These are phyloP conservation scores for Brienomyrus longianalis DNA, from an alignment of 2,113 vertebrate genomes.

Conservation along the genomic window DNA sequence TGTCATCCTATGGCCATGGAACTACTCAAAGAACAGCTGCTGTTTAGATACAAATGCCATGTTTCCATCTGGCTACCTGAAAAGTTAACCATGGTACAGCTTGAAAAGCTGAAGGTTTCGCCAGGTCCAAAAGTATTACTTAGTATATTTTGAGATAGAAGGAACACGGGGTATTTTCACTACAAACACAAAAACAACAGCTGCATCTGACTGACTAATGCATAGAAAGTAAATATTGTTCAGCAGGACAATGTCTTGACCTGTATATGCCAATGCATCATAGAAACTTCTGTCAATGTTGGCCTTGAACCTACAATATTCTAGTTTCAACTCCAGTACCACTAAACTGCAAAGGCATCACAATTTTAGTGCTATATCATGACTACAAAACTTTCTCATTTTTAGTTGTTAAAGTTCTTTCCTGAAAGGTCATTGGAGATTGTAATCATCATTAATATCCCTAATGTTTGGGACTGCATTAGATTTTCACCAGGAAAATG, in stretches of 20 bases:
- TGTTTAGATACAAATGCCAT: not conserved
- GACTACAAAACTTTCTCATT: not conserved
- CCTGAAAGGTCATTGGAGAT: not conserved
- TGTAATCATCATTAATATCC: not conserved
- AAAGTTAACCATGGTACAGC: not conserved
- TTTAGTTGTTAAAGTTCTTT: not conserved
- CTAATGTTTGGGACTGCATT: not conserved
- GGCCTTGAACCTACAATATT: not conserved
- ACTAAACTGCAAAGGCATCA: not conserved
- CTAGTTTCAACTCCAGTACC: not conserved
- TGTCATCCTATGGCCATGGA: not conserved
- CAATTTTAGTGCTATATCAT: not conserved
- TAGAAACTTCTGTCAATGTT: not conserved
- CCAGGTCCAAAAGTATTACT: not conserved
- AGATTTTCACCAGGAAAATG: not conserved
- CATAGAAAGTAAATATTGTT: not conserved
- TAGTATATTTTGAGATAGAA: not conserved
- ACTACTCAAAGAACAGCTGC: not conserved
- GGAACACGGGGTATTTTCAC: not conserved
- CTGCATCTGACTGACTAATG: not conserved
- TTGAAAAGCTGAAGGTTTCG: not conserved
- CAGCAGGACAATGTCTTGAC: not conserved
- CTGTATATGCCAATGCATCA: not conserved
- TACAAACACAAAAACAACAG: not conserved
- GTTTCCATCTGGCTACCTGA: not conserved